Evolutionary conservation across 2,113 vertebrate genomes (phyloP), one percentile per base, ranked within the genome.

Genomic region (Shinisaurus crocodilurus): DNA sequence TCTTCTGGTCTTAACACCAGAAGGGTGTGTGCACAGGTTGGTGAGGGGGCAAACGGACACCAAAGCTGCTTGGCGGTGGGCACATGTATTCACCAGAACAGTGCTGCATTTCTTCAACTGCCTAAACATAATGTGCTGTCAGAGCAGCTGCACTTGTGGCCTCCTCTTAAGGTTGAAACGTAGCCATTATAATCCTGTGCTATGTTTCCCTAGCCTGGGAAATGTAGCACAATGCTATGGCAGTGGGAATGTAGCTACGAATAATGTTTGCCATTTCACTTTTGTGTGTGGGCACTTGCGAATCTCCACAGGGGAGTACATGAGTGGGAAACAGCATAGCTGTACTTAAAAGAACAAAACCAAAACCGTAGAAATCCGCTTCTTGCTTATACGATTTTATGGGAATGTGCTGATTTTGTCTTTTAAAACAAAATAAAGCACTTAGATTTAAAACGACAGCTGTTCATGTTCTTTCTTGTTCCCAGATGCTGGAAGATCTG

Each of bases 401-500:
- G 1, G 54, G 6, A 60, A 63, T 57, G 25, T 25, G 27, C 1
- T 65, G 16, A 43, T 43, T n/a, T 45, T 79, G 37, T 88, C 25
- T 63, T 74, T 87, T 65, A 83, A 89, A 85, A 60, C 5, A 40
- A 54, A 69, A 40, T 54, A 0, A 76, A 69, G 57, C 69, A 34
- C 32, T 1, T 69, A 50, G 34, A 48, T 57, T 54, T 54, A 77
- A 27, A 40, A 69, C 9, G 8, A 27, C 23, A 69, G 48, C 23
- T 67, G 13, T 45, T 9, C 25, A 40, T 48, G 54, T 69, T 7
- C n/a, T 10, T 8, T 70, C 85, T 76, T 76, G 57, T 77, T 89
- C 57, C 75, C 92, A 98, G 98, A 96, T 83, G 1, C 74, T 98
- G 88, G 96, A 97, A 94, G 96, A 97, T 90, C 92, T 98, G 60